phyloP scores from a whole-genome alignment of 2,797 vertebrate genomes.

The Calcarius lapponicus region DNA sequence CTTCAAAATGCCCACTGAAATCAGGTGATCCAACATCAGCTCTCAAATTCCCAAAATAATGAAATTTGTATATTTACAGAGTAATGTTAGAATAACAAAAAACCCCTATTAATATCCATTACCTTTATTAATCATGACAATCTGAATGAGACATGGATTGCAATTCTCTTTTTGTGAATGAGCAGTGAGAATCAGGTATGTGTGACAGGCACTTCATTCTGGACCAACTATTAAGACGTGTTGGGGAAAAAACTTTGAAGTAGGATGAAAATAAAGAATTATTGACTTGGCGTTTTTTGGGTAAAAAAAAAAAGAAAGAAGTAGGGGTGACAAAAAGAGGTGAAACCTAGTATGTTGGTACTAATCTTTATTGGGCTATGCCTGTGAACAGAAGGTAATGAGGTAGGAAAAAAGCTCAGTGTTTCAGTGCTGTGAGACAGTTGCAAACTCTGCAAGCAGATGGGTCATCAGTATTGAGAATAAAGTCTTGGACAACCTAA shows the following conservation, averaged over 20 bases:
- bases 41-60: neutral
- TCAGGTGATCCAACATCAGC: neutral
- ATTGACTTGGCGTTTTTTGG: neutral
- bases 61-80: neutral
- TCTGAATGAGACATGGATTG: neutral
- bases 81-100: neutral
- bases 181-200: neutral
- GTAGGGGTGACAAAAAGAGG: neutral
- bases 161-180: neutral
- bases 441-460: neutral
- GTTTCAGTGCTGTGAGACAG: neutral
- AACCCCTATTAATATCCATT: neutral
- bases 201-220: neutral
- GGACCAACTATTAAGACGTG: neutral
- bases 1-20: neutral
- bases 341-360: neutral
- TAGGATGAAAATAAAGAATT: neutral
- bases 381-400: constrained; percentile 10
- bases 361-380: neutral
- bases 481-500: constrained; percentile 1
- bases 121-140: neutral
- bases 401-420: neutral
- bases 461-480: constrained; percentile 28
- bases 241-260: neutral
- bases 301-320: neutral